These are phyloP conservation scores for Chelidonichthys spinosus DNA, from an alignment of 2,797 vertebrate genomes.

Conservation along the genomic window DNA sequence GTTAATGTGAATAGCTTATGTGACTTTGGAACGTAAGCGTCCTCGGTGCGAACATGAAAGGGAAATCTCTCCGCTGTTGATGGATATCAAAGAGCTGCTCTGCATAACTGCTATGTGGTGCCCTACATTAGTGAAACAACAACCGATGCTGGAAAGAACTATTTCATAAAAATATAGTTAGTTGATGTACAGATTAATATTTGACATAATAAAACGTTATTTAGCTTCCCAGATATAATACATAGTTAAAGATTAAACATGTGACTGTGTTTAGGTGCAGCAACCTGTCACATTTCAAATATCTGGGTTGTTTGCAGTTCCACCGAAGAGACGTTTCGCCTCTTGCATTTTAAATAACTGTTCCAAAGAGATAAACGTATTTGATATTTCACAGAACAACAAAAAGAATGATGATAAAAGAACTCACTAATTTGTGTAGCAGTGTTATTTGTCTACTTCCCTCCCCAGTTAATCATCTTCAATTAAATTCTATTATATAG, in stretches of 20 bases:
- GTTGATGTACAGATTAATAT: neutral
- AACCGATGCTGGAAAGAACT: conserved; percentile 12
- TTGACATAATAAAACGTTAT: neutral
- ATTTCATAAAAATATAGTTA: neutral
- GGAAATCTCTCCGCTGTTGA: conserved; percentile 23
- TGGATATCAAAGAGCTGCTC: conserved; percentile 42
- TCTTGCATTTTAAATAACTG: neutral
- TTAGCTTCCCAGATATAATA: neutral
- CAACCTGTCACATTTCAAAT: neutral
- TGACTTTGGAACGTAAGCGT: conserved; percentile 16
- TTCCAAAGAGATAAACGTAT: neutral
- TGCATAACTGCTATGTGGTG: conserved; percentile 10
- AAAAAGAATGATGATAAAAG: neutral
- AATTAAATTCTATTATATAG: too few relatives aligned
- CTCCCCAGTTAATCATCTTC: neutral
- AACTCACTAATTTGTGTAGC: neutral
- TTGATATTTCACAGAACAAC: neutral
- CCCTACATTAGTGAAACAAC: conserved; percentile 27
- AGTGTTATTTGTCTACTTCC: neutral
- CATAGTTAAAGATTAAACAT: neutral
- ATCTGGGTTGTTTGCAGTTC: neutral
- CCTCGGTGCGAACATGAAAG: conserved; percentile 44
- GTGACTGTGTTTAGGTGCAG: neutral
- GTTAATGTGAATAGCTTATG: conserved; percentile 37
- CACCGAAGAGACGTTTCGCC: neutral